A percentile compares a stretch with the other conserved stretches of the same genome.
Conservation (phyloP, 2,113 vertebrate genomes). For the Otus sunia region DNA sequence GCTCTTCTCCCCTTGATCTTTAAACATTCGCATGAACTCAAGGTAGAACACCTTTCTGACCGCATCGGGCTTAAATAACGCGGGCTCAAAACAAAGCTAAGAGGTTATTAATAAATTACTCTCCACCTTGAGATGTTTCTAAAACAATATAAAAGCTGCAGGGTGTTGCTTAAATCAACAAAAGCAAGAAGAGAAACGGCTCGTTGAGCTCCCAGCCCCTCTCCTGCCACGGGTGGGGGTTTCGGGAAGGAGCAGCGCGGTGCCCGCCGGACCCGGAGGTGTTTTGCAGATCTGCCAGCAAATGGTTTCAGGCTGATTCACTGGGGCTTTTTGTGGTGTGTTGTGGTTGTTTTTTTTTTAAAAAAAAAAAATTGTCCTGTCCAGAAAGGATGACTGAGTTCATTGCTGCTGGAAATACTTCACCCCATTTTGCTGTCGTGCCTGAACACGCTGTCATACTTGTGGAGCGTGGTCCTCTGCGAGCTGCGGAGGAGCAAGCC, state of each 20-base stretch:
- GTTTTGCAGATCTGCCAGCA: neutral
- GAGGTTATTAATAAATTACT: neutral
- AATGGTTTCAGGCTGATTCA: neutral
- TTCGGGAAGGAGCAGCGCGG: neutral
- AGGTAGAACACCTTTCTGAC: accelerated
- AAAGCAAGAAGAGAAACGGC: neutral
- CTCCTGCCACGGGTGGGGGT: too few relatives aligned
- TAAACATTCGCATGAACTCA: neutral
- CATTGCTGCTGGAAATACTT: neutral
- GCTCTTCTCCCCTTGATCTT: neutral
- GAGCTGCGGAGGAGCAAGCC: neutral
- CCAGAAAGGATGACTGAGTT: neutral
- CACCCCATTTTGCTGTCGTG: accelerated
- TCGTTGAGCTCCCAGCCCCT: accelerated
- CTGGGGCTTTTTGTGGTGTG: neutral
- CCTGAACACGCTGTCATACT: neutral
- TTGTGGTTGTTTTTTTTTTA: too few relatives aligned
- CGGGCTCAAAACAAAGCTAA: too few relatives aligned
- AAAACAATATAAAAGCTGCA: neutral
- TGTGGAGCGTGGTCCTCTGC: neutral
- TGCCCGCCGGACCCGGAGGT: neutral
- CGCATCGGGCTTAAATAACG: accelerated
- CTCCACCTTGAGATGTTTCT: neutral
- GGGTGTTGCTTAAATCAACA: neutral
- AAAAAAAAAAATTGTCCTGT: neutral